These are phyloP conservation scores for Drosophila hydei DNA, from an alignment of 1,140 invertebrate genomes.

Conservation along the genomic window DNA sequence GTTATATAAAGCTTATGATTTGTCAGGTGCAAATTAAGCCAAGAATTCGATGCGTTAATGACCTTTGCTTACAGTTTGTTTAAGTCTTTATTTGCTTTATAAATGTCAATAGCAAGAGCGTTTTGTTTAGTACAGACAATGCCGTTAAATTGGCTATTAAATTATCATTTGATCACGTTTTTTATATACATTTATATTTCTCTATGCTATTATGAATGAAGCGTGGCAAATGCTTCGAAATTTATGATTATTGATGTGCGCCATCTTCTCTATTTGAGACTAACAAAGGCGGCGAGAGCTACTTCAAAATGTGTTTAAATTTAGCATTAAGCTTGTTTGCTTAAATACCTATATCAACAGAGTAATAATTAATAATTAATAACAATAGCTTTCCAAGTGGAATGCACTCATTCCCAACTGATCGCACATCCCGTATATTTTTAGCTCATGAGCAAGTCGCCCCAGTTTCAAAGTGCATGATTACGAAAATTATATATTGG, in stretches of 20 bases:
- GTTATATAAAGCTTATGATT: conserved; percentile 6
- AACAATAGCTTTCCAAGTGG: conserved; percentile 4
- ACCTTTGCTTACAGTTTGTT: conserved; percentile 32
- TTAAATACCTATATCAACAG: background rate
- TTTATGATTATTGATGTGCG: background rate
- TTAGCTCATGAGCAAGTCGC: conserved; percentile 1
- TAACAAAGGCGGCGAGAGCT: background rate
- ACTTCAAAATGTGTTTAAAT: too few relatives aligned
- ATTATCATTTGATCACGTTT: conserved; percentile 59
- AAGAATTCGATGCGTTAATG: conserved; percentile 45
- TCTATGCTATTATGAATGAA: background rate
- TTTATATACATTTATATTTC: too few relatives aligned
- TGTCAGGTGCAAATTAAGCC: conserved; percentile 29
- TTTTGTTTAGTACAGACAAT: conserved; percentile 48
- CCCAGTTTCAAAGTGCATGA: conserved; percentile 43
- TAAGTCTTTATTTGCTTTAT: conserved; percentile 46
- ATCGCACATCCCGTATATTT: background rate
- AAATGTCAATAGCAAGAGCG: conserved; percentile 69
- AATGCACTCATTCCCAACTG: background rate
- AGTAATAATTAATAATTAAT: background rate
- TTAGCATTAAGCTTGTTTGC: background rate
- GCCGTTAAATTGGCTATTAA: conserved; percentile 75
- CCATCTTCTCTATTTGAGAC: conserved; percentile 25
- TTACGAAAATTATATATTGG: conserved; percentile 19
- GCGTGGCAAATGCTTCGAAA: conserved; percentile 43